phyloP scores from a whole-genome alignment of 2,797 vertebrate species.

The Valencia hispanica region DNA sequence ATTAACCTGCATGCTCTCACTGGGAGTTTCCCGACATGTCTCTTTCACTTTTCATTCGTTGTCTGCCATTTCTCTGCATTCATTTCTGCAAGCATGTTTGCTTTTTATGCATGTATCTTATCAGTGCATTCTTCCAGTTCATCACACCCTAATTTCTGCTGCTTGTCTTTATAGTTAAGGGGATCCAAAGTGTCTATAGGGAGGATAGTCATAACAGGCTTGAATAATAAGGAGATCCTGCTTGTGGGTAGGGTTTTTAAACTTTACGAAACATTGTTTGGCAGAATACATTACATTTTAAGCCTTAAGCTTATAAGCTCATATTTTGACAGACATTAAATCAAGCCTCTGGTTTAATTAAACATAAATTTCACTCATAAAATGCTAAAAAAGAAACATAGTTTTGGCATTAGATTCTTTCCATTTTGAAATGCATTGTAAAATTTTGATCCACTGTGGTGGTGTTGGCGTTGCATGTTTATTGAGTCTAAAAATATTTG shows the following conservation, averaged over 20 bases:
- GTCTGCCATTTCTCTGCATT: background rate
- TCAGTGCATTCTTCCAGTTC: constrained; percentile 6
- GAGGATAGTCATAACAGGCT: constrained; percentile 30
- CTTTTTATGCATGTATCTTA: constrained; percentile 2
- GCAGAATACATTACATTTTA: constrained; percentile 14
- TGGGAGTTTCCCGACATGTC: constrained; percentile 23
- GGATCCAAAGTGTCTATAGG: constrained; percentile 53
- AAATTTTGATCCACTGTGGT: background rate
- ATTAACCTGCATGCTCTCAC: constrained; percentile 38
- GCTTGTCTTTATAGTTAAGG: constrained; percentile 53
- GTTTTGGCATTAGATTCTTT: background rate
- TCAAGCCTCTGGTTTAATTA: constrained; percentile 2
- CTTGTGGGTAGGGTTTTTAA: constrained; percentile 24
- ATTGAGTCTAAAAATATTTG: background rate
- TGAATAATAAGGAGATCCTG: constrained; percentile 5
- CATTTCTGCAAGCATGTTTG: constrained; percentile 13
- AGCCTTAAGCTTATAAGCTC: background rate
- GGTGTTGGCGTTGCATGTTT: background rate
- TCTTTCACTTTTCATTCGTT: constrained; percentile 6
- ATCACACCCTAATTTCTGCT: constrained; percentile 51
- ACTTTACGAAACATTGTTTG: constrained; percentile 12
- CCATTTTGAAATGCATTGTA: background rate
- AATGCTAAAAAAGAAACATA: background rate
- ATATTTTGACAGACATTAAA: constrained; percentile 1
- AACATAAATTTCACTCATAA: background rate